phyloP scores from a whole-genome alignment of 1,140 invertebrate genomes.

The Samia ricini region DNA sequence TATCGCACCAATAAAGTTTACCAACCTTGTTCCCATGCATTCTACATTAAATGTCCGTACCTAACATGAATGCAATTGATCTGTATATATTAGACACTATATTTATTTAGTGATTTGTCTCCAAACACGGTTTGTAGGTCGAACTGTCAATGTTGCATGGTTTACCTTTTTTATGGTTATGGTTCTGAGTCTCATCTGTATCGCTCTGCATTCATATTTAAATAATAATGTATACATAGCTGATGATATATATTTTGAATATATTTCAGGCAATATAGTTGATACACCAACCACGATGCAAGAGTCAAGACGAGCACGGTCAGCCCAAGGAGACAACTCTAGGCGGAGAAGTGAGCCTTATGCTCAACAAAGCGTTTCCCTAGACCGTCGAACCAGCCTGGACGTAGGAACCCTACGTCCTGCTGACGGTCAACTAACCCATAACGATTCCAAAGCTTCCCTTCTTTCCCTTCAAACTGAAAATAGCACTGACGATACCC shows the following conservation, averaged over 20 bases:
- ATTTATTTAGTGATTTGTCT: not conserved
- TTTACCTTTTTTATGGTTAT: conserved; percentile 24
- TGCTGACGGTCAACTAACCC: conserved; percentile 47
- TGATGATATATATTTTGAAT: not conserved
- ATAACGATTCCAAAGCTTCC: conserved; percentile 66
- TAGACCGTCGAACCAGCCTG: conserved; percentile 63
- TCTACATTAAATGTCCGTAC: not conserved
- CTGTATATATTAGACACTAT: not conserved
- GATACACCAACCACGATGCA: conserved; percentile 66
- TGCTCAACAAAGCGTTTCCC: conserved; percentile 47
- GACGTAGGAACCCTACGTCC: conserved; percentile 51
- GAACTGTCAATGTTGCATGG: not conserved
- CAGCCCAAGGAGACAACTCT: conserved; percentile 55
- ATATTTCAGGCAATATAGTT: conserved; percentile 74
- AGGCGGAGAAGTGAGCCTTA: conserved; percentile 70
- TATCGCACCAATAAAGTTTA: conserved; percentile 36
- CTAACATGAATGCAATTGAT: not conserved
- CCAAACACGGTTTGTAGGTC: not conserved
- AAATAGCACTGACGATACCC: conserved; percentile 72
- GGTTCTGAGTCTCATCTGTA: conserved; percentile 51
- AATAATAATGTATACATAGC: not conserved
- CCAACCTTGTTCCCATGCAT: not conserved
- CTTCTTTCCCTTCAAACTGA: conserved; percentile 70
- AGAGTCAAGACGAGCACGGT: conserved; percentile 54
- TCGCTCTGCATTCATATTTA: not conserved